Conservation (phyloP, 2,113 vertebrate species). For the Gobius niger region DNA sequence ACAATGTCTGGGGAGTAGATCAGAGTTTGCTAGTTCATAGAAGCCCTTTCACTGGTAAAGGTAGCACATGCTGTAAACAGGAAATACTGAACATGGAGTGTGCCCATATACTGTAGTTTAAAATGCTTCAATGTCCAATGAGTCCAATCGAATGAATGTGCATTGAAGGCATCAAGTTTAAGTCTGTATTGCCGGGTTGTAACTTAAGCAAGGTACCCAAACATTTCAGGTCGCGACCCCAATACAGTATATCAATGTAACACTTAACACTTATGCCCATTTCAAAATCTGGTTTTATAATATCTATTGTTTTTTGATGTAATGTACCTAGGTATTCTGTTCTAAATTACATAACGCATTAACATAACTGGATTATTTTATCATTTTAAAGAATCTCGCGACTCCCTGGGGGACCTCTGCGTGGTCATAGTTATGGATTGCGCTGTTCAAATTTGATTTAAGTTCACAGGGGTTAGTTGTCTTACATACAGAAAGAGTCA, state of each 20-base stretch:
- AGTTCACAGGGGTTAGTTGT: constrained; percentile 58
- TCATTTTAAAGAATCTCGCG: too few relatives aligned
- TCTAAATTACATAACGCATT: too few relatives aligned
- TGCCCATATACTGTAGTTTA: constrained; percentile 39
- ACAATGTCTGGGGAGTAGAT: constrained; percentile 12
- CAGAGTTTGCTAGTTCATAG: constrained; percentile 21
- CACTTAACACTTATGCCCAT: too few relatives aligned
- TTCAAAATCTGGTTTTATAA: too few relatives aligned
- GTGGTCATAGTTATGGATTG: constrained; percentile 46
- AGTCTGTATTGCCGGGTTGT: too few relatives aligned
- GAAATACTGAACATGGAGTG: constrained; percentile 59
- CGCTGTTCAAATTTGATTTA: constrained; percentile 67
- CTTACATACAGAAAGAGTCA: constrained; percentile 22
- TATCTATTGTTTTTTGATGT: too few relatives aligned
- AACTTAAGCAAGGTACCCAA: too few relatives aligned
- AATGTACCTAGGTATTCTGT: too few relatives aligned
- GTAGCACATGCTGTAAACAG: constrained; percentile 59
- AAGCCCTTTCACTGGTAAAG: constrained; percentile 30
- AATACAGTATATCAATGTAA: too few relatives aligned
- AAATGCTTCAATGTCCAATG: constrained; percentile 37
- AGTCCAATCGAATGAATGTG: not conserved
- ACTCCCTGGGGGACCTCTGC: too few relatives aligned
- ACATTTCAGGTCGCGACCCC: too few relatives aligned
- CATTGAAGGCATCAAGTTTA: not conserved
- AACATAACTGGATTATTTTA: too few relatives aligned